phyloP scores from a whole-genome alignment of 35 echinoderm and acorn worm genomes.

The Anneissia japonica region DNA sequence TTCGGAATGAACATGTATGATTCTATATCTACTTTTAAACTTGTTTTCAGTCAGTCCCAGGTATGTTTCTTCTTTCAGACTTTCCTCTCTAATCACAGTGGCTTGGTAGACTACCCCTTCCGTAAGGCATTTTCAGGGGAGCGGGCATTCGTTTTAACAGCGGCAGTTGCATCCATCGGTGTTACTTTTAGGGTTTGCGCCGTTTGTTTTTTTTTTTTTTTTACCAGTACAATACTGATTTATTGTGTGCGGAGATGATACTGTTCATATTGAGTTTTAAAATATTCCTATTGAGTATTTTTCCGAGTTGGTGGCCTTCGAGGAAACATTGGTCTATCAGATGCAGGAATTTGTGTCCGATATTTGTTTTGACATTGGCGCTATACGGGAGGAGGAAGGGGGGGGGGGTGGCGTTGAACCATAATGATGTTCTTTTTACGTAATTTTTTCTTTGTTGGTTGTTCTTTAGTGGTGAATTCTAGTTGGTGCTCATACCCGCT shows the following conservation, averaged over 20 bases:
- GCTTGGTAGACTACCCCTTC: not conserved
- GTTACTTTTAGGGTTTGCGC: too few relatives aligned
- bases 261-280: not conserved
- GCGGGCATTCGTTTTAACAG: not conserved
- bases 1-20: too few relatives aligned
- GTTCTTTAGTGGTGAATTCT: not conserved
- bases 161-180: not conserved
- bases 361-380: not conserved
- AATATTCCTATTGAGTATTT: not conserved
- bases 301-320: not conserved
- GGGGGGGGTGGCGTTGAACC: too few relatives aligned
- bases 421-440: not conserved
- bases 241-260: conserved; percentile 1
- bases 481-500: not conserved
- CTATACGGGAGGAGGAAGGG: not conserved
- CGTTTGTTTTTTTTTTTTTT: not conserved
- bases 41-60: not conserved
- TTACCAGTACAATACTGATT: not conserved
- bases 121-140: not conserved
- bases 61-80: not conserved
- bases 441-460: not conserved
- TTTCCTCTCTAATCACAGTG: not conserved
- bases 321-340: conserved; percentile 16
- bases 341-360: not conserved
- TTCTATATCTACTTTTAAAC: too few relatives aligned